These are phyloP conservation scores for Atherinomorus stipes DNA, from an alignment of 2,113 vertebrate species.

Conservation along the genomic window DNA sequence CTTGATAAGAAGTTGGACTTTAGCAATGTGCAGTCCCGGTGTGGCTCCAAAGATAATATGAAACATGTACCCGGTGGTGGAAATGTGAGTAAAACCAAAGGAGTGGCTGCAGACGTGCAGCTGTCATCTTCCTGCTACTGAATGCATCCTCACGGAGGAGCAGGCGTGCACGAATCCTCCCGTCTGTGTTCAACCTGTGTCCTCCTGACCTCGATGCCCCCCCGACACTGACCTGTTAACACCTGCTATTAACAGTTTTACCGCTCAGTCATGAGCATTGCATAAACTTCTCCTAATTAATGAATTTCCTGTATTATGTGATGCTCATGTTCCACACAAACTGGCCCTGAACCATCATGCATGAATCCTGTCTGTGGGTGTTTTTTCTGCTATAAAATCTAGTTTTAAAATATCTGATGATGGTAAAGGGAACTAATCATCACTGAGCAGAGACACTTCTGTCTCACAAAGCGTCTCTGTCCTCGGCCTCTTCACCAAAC, in stretches of 20 bases:
- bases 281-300: conserved; percentile 4
- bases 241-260: conserved; percentile 42
- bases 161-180: conserved; percentile 56
- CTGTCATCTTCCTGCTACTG: conserved; percentile 16
- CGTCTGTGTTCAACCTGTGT: conserved; percentile 34
- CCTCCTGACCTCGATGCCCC: neutral
- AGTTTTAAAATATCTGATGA: neutral
- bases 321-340: conserved; percentile 53
- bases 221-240: conserved; percentile 38
- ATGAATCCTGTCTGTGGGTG: conserved; percentile 44
- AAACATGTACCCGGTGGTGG: conserved; percentile 94
- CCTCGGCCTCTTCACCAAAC: conserved; percentile 21
- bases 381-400: neutral
- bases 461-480: conserved; percentile 55
- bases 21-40: conserved; percentile 93
- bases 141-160: conserved; percentile 54
- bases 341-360: conserved; percentile 31
- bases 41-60: conserved; percentile 98
- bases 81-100: conserved; percentile 88
- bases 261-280: conserved; percentile 56
- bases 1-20: conserved; percentile 95
- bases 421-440: conserved; percentile 1
- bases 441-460: no score
- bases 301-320: conserved; percentile 8
- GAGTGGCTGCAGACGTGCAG: conserved; percentile 15